phyloP scores from a whole-genome alignment of 2,888 invertebrate species.

The Falcaria lacertinaria region DNA sequence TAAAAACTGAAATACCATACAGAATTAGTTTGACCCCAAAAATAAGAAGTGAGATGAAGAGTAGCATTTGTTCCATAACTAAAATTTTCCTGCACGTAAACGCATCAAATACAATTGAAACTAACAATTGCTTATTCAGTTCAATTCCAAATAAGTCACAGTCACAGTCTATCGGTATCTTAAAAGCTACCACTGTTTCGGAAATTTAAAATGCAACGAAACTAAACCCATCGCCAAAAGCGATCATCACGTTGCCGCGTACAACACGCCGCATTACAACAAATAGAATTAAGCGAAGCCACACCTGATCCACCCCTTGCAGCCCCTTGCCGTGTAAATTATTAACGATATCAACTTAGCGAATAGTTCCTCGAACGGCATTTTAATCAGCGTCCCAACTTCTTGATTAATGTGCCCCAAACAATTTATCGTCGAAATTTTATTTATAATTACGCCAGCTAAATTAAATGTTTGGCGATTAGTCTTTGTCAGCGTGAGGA shows the following conservation, averaged over 20 bases:
- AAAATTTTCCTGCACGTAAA: too few species aligned
- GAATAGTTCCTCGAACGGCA: constrained; percentile 77
- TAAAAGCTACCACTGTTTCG: too few species aligned
- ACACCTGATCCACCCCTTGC: constrained; percentile 59
- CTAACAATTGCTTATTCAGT: too few species aligned
- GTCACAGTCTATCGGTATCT: too few species aligned
- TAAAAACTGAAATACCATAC: too few species aligned
- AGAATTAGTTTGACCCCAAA: too few species aligned
- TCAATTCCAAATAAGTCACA: too few species aligned
- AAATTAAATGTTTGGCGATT: constrained; percentile 74
- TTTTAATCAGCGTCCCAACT: constrained; percentile 81
- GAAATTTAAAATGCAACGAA: constrained; percentile 32
- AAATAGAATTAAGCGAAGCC: constrained; percentile 35
- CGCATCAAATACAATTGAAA: too few species aligned
- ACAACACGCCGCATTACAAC: constrained; percentile 5
- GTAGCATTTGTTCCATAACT: too few species aligned
- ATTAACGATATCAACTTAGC: constrained; percentile 75
- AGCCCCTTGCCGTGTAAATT: constrained; percentile 65
- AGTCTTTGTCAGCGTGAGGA: constrained; percentile 72
- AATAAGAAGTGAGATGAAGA: too few species aligned
- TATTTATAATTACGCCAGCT: constrained; percentile 77
- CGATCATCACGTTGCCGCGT: constrained; percentile 1
- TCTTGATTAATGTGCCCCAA: constrained; percentile 78
- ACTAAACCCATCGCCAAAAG: constrained; percentile 3
- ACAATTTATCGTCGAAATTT: constrained; percentile 78